Conservation (phyloP, 2,797 vertebrate species). For the Poeciliopsis paucimaculata region DNA sequence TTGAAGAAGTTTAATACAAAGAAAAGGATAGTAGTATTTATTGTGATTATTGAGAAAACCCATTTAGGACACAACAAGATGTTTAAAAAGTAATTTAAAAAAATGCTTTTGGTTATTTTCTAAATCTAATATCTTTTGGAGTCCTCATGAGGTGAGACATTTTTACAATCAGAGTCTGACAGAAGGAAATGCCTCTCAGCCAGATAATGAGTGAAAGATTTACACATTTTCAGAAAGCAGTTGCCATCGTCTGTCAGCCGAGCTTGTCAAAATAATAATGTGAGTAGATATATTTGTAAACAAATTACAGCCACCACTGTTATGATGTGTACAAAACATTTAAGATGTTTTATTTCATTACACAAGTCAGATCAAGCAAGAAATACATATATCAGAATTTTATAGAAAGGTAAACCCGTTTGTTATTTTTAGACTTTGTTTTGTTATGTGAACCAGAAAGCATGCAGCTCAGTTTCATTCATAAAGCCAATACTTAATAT, state of each 20-base stretch:
- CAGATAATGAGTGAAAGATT: constrained; percentile 1
- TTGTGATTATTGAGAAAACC: background rate
- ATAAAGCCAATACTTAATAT: background rate
- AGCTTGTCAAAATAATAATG: constrained; percentile 4
- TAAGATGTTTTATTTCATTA: background rate
- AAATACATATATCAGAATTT: background rate
- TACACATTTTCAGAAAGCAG: constrained; percentile 1
- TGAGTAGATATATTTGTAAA: background rate
- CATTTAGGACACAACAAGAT: background rate
- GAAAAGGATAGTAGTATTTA: background rate
- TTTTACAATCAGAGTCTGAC: background rate
- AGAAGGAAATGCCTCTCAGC: background rate
- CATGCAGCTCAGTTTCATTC: background rate
- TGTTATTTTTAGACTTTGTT: background rate
- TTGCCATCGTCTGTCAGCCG: background rate
- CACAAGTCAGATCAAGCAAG: background rate
- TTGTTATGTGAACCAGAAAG: background rate
- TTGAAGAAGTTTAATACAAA: background rate
- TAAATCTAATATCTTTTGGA: background rate
- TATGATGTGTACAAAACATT: background rate
- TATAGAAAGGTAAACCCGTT: background rate
- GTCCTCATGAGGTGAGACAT: background rate
- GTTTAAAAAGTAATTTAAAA: background rate
- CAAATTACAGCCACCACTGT: background rate
- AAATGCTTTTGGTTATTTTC: background rate